Conservation (phyloP, 2,113 vertebrate species). For the Calyptommatus sinebrachiatus region DNA sequence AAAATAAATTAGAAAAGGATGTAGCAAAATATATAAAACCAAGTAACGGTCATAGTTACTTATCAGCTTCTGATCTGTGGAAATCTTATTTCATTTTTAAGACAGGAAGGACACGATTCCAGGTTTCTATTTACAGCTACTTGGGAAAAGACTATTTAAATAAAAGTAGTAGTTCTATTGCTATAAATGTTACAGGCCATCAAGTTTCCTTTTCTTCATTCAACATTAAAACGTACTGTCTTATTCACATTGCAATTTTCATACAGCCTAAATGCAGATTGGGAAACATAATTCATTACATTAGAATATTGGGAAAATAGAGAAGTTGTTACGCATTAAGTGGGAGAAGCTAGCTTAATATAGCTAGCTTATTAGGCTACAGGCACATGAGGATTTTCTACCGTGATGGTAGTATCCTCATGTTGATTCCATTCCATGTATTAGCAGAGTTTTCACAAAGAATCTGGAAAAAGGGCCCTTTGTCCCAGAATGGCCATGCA, state of each 20-base stretch:
- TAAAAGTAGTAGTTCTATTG: slow-evolving; percentile 21
- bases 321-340: not conserved
- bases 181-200: slow-evolving; percentile 31
- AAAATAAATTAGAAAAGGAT: slow-evolving; percentile 17
- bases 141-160: not conserved
- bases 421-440: too few relatives aligned
- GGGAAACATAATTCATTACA: not conserved
- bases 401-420: too few relatives aligned
- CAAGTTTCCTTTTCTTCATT: not conserved
- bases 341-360: not conserved
- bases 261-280: not conserved
- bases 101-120: slow-evolving; percentile 5
- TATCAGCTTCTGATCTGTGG: not conserved
- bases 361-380: not conserved
- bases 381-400: too few relatives aligned
- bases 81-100: not conserved
- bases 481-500: too few relatives aligned
- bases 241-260: not conserved
- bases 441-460: too few relatives aligned
- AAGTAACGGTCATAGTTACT: slow-evolving; percentile 9
- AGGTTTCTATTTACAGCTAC: not conserved
- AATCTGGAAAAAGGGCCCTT: too few relatives aligned
- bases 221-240: not conserved
- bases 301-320: not conserved
- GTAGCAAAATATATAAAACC: slow-evolving; percentile 28